These are phyloP conservation scores for Trisateles emortualis DNA, from an alignment of 2,888 invertebrate species.

Conservation along the genomic window DNA sequence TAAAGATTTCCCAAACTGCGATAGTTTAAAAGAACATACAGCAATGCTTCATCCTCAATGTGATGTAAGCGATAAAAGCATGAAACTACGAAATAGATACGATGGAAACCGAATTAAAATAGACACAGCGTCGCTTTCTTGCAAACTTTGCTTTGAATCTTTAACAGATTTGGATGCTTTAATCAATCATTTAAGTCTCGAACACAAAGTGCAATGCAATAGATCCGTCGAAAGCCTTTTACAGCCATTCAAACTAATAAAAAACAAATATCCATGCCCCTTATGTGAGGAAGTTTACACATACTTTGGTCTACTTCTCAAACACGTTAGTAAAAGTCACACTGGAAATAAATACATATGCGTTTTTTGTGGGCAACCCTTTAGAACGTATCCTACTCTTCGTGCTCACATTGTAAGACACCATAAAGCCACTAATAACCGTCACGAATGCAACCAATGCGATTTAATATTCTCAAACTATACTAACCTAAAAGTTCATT, in stretches of 20 bases:
- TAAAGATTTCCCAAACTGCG: conserved; percentile 67
- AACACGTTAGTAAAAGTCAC: conserved; percentile 65
- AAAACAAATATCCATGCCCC: conserved; percentile 68
- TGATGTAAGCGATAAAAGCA: conserved; percentile 64
- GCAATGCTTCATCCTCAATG: conserved; percentile 67
- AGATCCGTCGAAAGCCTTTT: conserved; percentile 57
- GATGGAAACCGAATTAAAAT: conserved; percentile 71
- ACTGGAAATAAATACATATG: conserved; percentile 70
- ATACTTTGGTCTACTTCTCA: conserved; percentile 66
- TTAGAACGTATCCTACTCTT: conserved; percentile 67
- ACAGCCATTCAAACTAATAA: conserved; percentile 63
- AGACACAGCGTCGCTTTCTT: conserved; percentile 64
- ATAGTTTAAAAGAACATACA: conserved; percentile 69
- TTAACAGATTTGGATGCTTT: conserved; percentile 56
- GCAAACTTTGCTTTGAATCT: conserved; percentile 62
- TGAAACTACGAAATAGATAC: conserved; percentile 66
- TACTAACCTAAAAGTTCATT: conserved; percentile 58
- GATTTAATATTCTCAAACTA: conserved; percentile 56
- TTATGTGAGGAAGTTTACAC: conserved; percentile 61
- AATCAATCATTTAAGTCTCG: conserved; percentile 59
- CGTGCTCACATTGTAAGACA: conserved; percentile 63
- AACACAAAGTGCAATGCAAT: conserved; percentile 59
- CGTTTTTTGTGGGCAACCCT: conserved; percentile 67
- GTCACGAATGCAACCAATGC: conserved; percentile 61
- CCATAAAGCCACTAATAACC: conserved; percentile 53